A percentile compares a stretch with the other conserved stretches of the same genome.
These are phyloP conservation scores for Oryzias javanicus DNA, from an alignment of 2,113 vertebrate species.

Conservation along the genomic window DNA sequence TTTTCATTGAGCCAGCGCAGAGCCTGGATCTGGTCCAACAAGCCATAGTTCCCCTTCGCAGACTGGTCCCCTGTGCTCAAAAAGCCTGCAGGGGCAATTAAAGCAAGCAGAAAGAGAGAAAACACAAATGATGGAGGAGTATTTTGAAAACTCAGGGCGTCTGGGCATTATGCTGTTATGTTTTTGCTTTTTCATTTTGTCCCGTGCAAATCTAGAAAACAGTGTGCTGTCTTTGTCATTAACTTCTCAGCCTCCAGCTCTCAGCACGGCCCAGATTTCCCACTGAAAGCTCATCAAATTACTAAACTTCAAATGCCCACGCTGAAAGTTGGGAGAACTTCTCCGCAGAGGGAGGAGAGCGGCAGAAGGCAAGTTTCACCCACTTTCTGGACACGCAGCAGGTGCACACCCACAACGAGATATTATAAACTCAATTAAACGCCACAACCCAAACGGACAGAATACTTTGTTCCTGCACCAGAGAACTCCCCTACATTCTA, in stretches of 20 bases:
- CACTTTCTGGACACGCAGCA: conserved; percentile 57
- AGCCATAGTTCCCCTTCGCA: conserved; percentile 97
- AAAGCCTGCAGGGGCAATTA: conserved; percentile 83
- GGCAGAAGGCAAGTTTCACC: conserved; percentile 66
- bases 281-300: conserved; percentile 50
- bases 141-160: conserved; percentile 15
- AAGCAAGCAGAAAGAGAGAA: conserved; percentile 41
- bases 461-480: conserved; percentile 23
- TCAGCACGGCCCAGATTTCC: conserved; percentile 46
- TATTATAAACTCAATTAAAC: conserved; percentile 57
- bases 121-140: conserved; percentile 23
- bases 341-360: conserved; percentile 39
- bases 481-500: conserved; percentile 13
- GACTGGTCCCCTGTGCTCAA: conserved; percentile 97
- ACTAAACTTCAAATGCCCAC: conserved; percentile 54
- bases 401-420: conserved; percentile 63
- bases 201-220: conserved; percentile 34
- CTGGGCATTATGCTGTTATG: not conserved
- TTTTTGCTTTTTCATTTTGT: conserved; percentile 6
- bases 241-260: conserved; percentile 45
- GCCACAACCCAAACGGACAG: conserved; percentile 9
- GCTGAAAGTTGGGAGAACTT: conserved; percentile 51
- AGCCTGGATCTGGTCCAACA: conserved; percentile 98
- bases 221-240: conserved; percentile 43
- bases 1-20: conserved; percentile 99